Conservation (phyloP, 37 sponge, comb jelly and placozoan genomes). For the Halisarca cf. caerulea region DNA sequence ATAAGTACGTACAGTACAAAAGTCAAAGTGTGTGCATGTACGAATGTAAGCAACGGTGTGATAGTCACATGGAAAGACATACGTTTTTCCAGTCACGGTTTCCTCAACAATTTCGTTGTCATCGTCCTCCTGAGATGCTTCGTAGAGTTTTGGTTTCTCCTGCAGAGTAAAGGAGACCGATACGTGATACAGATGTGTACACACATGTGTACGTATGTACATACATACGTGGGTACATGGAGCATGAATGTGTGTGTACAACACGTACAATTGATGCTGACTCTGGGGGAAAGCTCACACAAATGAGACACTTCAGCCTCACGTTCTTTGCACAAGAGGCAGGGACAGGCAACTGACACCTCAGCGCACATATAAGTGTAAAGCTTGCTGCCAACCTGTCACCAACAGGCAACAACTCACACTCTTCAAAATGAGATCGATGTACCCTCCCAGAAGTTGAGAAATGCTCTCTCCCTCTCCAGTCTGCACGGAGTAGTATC, state of each 20-base stretch:
- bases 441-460: slow-evolving; percentile 4
- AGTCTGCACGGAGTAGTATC: slow-evolving; percentile 57
- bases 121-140: not conserved
- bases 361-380: no score
- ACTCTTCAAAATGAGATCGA: slow-evolving; percentile 12
- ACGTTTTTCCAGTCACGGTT: slow-evolving; percentile 10
- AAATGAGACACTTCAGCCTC: not conserved
- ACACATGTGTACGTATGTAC: not conserved
- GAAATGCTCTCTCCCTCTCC: slow-evolving; percentile 12
- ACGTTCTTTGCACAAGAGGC: no score
- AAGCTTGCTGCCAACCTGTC: no score
- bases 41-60: no score
- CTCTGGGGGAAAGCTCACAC: not conserved
- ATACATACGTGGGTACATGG: not conserved
- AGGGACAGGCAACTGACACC: no score
- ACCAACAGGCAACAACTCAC: slow-evolving; percentile 8
- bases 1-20: no score
- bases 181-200: not conserved
- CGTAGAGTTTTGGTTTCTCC: slow-evolving; percentile 4
- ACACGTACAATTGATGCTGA: not conserved
- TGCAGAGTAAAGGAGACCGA: not conserved
- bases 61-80: no score
- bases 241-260: not conserved
- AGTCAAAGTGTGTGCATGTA: no score
- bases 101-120: slow-evolving; percentile 17